Percentiles rank a stretch among this genome's conserved stretches.
Evolutionary conservation across 2,888 invertebrate species (phyloP).

Genomic region (Athalia circularis): DNA sequence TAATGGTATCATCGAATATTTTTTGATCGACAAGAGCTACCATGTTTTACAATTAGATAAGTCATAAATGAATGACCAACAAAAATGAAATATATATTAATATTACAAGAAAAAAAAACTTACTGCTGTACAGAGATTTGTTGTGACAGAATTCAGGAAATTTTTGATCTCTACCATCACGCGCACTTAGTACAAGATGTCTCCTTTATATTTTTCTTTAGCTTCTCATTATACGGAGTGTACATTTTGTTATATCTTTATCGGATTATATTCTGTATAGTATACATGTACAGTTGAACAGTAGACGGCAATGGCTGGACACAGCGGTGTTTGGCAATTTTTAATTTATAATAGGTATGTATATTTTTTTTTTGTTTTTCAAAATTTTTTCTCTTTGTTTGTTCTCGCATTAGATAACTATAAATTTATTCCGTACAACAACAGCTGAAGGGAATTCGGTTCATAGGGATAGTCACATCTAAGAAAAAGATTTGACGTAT

Average conservation of each 20-base stretch:
- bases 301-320: conserved; percentile 71
- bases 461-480: conserved; percentile 23
- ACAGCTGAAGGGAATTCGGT: conserved; percentile 24
- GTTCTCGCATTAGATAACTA: conserved; percentile 31
- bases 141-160: background rate
- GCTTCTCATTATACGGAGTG: conserved; percentile 49
- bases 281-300: conserved; percentile 67
- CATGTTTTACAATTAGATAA: no score
- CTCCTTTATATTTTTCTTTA: conserved; percentile 1
- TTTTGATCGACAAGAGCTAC: background rate
- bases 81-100: background rate
- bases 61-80: no score
- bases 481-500: conserved; percentile 16
- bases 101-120: background rate
- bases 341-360: background rate
- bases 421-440: conserved; percentile 28
- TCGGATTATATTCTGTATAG: conserved; percentile 49
- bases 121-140: background rate
- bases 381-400: conserved; percentile 27
- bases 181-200: conserved; percentile 9
- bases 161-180: conserved; percentile 5
- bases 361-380: conserved; percentile 44
- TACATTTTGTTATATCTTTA: conserved; percentile 44
- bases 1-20: conserved; percentile 10
- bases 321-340: conserved; percentile 58